Conservation (phyloP, 2,797 vertebrate species). For the Moxostoma hubbsi region DNA sequence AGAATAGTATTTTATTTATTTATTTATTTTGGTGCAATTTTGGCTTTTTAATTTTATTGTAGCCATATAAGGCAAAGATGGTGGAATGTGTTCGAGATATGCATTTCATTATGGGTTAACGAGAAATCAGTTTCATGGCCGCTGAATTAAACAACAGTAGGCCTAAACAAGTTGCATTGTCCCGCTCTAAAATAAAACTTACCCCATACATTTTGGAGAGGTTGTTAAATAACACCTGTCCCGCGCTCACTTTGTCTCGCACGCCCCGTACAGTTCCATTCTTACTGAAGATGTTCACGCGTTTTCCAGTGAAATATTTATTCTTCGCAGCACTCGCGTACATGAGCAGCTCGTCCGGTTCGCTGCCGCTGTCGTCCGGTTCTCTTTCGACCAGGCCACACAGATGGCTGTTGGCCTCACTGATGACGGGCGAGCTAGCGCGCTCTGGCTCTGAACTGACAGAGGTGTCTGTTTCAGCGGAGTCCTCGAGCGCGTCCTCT, state of each 20-base stretch:
- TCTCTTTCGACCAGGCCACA: conserved; percentile 75
- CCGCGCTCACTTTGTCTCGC: conserved; percentile 97
- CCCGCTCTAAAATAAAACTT: conserved; percentile 64
- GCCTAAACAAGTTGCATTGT: background rate
- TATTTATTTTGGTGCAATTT: too few relatives aligned
- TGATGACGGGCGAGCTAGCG: conserved; percentile 63
- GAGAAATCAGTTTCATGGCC: too few relatives aligned
- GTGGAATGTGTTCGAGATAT: too few relatives aligned
- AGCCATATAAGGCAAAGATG: too few relatives aligned
- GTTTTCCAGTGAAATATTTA: conserved; percentile 85
- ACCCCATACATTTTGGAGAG: conserved; percentile 90
- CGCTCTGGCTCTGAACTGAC: conserved; percentile 82
- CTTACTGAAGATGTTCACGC: conserved; percentile 97
- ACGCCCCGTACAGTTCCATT: conserved; percentile 96
- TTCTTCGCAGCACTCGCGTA: conserved; percentile 89
- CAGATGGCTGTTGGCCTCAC: conserved; percentile 85
- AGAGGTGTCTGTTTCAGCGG: conserved; percentile 84
- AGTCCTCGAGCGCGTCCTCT: conserved; percentile 78
- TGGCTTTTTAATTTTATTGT: too few relatives aligned
- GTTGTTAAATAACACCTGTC: conserved; percentile 97
- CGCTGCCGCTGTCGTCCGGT: conserved; percentile 76
- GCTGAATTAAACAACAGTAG: background rate
- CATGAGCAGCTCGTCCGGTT: conserved; percentile 87
- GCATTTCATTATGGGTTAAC: too few relatives aligned
- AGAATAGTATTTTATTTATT: too few relatives aligned